Evolutionary conservation across 1,140 invertebrate species (phyloP), one percentile per base, ranked within the genome.

Genomic region (Apocrypta bakeri): DNA sequence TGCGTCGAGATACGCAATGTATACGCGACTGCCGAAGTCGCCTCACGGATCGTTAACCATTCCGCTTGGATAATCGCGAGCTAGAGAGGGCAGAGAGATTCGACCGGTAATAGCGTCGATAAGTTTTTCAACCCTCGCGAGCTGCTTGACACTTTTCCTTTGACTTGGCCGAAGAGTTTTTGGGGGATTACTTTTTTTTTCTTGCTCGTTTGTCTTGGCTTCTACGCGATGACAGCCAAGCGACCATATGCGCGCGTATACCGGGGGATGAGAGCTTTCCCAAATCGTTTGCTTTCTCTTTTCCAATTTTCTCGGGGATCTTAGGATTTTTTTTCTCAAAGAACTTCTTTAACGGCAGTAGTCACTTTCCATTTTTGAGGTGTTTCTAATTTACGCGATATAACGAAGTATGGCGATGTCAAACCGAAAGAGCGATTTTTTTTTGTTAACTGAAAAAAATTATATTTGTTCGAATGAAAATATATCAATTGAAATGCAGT

Each of bases 41-140:
- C 64, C 63, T 33, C 64, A 86, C 81, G 85, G 83, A 85, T 85
- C 84, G 84, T 85, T 85, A 81, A 69, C 24, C 81, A 83, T 86
- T 87, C 83, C 84, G 77, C 83, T 84, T 61, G 72, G 84, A 81
- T 83, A 83, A 86, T 86, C 64, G 81, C 79, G 33, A 74, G 27
- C 56, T 37, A 11, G 27, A 17, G 79, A 25, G 79, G 81, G 81
- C 81, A 85, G 79, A 85, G 79, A 83, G 66, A 74, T 84, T 81
- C 79, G 83, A 82, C 79, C 74, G 83, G 82, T 85, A 86, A 85
- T 84, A 84, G 48, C 48, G 56, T 72, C 83, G 83, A 84, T 84
- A 86, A 86, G 71, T 84, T 81, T 83, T 72, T 73, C 69, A 21
- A 21, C 48, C 48, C 48, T 56, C 48, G 42, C 27, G 31, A n/a